Evolutionary conservation across 1,140 invertebrate species (phyloP).

Genomic region (Dinothrombium tinctorium): DNA sequence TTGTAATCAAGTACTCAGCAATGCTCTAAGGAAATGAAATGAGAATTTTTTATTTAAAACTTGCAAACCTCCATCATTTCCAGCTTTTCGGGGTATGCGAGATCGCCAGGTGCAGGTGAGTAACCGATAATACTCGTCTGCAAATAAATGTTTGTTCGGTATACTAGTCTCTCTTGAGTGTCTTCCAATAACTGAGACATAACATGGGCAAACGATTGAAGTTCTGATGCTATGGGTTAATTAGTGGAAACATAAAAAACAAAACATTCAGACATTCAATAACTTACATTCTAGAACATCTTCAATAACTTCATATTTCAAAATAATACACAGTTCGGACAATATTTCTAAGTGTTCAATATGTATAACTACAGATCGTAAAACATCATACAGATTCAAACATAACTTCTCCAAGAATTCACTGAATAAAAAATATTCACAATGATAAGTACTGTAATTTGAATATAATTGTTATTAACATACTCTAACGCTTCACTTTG

Average conservation of each 20-base stretch:
- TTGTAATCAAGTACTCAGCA: constrained; percentile 4
- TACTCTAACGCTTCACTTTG: too few species aligned
- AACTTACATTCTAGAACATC: too few species aligned
- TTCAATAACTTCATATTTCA: constrained; percentile 26
- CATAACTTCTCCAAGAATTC: constrained; percentile 58
- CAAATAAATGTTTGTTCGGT: constrained; percentile 79
- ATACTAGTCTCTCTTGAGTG: constrained; percentile 85
- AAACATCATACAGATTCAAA: constrained; percentile 64
- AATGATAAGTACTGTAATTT: too few species aligned
- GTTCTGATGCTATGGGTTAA: constrained; percentile 20
- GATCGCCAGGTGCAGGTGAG: constrained; percentile 67
- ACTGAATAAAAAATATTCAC: too few species aligned
- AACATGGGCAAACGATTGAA: constrained; percentile 57
- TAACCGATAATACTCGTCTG: constrained; percentile 69
- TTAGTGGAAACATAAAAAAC: too few species aligned
- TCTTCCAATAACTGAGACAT: constrained; percentile 75
- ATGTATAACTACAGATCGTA: constrained; percentile 86
- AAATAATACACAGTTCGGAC: constrained; percentile 80
- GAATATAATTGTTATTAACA: too few species aligned
- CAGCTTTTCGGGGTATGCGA: constrained; percentile 90
- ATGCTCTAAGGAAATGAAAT: too few species aligned
- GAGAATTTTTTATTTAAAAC: too few species aligned
- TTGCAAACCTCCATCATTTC: constrained; percentile 99
- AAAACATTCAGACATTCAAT: too few species aligned
- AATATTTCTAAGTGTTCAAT: constrained; percentile 93